Percentiles rank a stretch among this genome's conserved stretches.
Evolutionary conservation across 2,888 invertebrate genomes (phyloP).

Genomic region (Drosophila colorata): DNA sequence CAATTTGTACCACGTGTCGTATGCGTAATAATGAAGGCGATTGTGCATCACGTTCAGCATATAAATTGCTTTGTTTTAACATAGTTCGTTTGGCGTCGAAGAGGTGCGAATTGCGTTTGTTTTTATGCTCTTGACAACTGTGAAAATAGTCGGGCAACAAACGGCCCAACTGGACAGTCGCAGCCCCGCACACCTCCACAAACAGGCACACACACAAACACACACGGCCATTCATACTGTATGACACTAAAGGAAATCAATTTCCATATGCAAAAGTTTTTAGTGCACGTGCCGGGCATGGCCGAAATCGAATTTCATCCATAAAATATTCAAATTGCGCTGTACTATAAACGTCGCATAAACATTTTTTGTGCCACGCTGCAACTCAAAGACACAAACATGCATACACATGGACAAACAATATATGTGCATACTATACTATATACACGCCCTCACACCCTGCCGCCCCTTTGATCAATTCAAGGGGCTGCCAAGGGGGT

Average conservation of each 20-base stretch:
- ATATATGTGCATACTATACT: background rate
- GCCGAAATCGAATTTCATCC: constrained; percentile 73
- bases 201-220: constrained; percentile 29
- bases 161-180: constrained; percentile 43
- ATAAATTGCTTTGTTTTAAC: constrained; percentile 83
- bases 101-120: constrained; percentile 80
- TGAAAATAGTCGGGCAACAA: constrained; percentile 63
- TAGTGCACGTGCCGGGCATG: constrained; percentile 68
- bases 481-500: background rate
- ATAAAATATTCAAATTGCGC: constrained; percentile 81
- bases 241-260: constrained; percentile 73
- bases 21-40: constrained; percentile 53
- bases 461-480: constrained; percentile 12
- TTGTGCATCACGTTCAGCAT: constrained; percentile 74
- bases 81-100: constrained; percentile 37
- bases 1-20: constrained; percentile 54
- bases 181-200: no score
- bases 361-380: constrained; percentile 65
- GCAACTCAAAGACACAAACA: constrained; percentile 38
- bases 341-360: constrained; percentile 79
- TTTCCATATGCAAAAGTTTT: constrained; percentile 82
- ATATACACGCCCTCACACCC: no score
- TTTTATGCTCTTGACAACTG: constrained; percentile 77
- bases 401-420: background rate
- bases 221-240: constrained; percentile 43